phyloP scores from a whole-genome alignment of 1,140 invertebrate genomes.

The Ceratina calcarata region DNA sequence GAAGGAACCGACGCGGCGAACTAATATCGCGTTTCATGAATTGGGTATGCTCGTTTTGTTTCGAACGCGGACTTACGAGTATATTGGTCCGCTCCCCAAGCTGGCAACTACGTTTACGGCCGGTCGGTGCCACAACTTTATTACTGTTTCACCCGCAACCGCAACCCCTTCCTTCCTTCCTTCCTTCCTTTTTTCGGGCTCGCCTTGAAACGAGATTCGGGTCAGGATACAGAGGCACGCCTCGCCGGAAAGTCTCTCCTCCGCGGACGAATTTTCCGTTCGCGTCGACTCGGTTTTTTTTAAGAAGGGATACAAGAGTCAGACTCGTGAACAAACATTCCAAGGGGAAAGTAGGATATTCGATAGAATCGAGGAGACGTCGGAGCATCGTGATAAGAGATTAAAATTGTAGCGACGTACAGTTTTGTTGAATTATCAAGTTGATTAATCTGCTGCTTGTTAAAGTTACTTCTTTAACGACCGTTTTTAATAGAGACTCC shows the following conservation, averaged over 20 bases:
- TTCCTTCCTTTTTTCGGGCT: neutral
- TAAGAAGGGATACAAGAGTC: too few relatives aligned
- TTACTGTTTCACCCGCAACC: neutral
- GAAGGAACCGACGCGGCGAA: neutral
- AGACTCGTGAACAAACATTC: too few relatives aligned
- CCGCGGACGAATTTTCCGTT: neutral
- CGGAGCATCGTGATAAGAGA: too few relatives aligned
- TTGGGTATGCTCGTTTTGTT: conserved; percentile 8
- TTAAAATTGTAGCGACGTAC: too few relatives aligned
- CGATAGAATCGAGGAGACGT: too few relatives aligned
- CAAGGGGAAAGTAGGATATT: too few relatives aligned
- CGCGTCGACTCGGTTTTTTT: neutral
- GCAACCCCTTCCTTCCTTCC: neutral
- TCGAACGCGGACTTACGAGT: neutral
- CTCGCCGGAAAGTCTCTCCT: neutral
- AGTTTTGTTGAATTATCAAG: too few relatives aligned
- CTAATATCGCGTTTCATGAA: neutral
- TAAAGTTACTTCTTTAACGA: too few relatives aligned
- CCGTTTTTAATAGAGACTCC: too few relatives aligned
- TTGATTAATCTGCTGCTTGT: too few relatives aligned
- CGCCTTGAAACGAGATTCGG: conserved; percentile 20
- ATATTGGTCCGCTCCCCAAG: neutral
- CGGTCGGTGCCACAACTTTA: conserved; percentile 1
- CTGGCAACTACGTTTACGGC: conserved; percentile 5
- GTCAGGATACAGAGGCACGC: neutral